These are phyloP conservation scores for Himalopsyche anomala DNA, from an alignment of 2,888 invertebrate genomes.

Conservation along the genomic window DNA sequence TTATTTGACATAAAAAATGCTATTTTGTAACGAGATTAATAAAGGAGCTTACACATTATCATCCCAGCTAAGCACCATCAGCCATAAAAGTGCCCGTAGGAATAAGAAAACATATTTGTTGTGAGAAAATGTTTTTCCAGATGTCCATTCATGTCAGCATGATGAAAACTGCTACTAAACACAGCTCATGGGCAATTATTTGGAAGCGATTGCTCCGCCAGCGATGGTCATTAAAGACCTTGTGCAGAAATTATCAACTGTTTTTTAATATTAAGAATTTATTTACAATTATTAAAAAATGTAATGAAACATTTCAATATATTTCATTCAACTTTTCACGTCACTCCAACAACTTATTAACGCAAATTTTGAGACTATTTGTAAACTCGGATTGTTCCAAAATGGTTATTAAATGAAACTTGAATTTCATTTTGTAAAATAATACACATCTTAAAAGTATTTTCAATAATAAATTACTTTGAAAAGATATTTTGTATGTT, in stretches of 20 bases:
- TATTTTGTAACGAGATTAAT: not conserved
- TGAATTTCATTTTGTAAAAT: no score
- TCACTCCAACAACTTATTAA: no score
- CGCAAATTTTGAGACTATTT: no score
- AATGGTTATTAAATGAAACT: no score
- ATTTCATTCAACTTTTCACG: no score
- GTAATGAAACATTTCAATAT: no score
- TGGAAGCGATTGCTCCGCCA: constrained; percentile 53
- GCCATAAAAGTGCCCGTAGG: constrained; percentile 44
- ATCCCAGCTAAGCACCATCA: constrained; percentile 9
- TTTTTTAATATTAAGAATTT: not conserved
- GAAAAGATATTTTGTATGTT: no score
- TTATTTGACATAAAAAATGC: no score
- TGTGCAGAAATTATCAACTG: not conserved
- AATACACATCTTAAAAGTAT: no score
- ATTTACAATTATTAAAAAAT: no score
- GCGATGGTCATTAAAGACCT: constrained; percentile 28
- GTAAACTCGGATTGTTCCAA: no score
- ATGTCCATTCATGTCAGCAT: constrained; percentile 50
- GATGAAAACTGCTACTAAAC: constrained; percentile 50
- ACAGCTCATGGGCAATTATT: constrained; percentile 56
- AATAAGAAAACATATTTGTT: constrained; percentile 50
- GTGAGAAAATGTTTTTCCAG: constrained; percentile 54
- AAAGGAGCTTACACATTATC: not conserved
- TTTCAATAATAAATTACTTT: no score